phyloP scores from a whole-genome alignment of 2,888 invertebrate species.

The Hecatera dysodea region DNA sequence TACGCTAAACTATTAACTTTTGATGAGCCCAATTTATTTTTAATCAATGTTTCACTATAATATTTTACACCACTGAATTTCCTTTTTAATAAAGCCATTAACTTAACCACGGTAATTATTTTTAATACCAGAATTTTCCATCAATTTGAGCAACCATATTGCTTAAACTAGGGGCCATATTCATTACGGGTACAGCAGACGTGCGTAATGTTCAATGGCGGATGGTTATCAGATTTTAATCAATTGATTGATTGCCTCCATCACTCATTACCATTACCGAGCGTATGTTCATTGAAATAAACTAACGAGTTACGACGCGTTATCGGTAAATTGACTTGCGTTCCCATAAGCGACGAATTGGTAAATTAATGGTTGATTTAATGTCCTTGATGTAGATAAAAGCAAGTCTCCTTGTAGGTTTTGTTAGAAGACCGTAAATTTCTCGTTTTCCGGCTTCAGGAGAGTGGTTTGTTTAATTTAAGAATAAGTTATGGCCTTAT shows the following conservation, averaged over 20 bases:
- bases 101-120: slow-evolving; percentile 21
- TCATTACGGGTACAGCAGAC: slow-evolving; percentile 25
- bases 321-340: slow-evolving; percentile 21
- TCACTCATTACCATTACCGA: slow-evolving; percentile 40
- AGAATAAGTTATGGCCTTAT: background rate
- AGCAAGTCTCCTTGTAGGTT: background rate
- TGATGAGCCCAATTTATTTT: background rate
- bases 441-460: background rate
- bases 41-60: slow-evolving; percentile 8
- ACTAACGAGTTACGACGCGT: slow-evolving; percentile 31
- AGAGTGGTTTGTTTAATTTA: background rate
- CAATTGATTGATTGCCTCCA: slow-evolving; percentile 57
- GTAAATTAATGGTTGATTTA: background rate
- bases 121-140: slow-evolving; percentile 27
- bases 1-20: background rate
- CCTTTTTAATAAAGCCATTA: slow-evolving; percentile 16
- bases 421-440: background rate
- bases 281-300: slow-evolving; percentile 39
- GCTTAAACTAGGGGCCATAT: slow-evolving; percentile 13
- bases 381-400: background rate
- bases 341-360: background rate
- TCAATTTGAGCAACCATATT: slow-evolving; percentile 20
- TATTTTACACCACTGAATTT: slow-evolving; percentile 20
- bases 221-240: slow-evolving; percentile 54
- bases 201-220: slow-evolving; percentile 36